Base-by-base conservation (phyloP, 2,888 invertebrate genomes). In the Xestoiulus laeticollis region DNA sequence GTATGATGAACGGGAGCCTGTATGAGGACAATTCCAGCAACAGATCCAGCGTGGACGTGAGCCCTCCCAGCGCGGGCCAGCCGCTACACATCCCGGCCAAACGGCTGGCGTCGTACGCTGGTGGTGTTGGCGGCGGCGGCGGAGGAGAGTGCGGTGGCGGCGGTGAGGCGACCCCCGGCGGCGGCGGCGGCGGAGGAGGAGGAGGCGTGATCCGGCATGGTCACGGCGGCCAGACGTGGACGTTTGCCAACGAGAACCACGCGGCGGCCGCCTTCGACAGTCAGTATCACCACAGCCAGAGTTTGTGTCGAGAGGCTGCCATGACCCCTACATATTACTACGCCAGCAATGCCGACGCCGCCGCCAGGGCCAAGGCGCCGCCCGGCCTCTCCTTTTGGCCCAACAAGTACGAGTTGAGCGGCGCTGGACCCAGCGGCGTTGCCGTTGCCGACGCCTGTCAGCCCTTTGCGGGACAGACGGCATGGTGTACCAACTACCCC, bases 1-100 rank as follows among this genome's bases (percentile, higher is more conserved):
- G 89, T 88, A 90, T 89, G 88, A 90, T 90, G 90, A 90, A 90
- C 90, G 90, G 90, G 85, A 88, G 89, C 88, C 87, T 90, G 86
- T 90, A 90, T 89, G 89, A 89, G 87, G 90, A 90, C 88, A 89
- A 88, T 85, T 89, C 90, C 78, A 90, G 89, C 89, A 89, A 88
- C 89, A 88, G 89, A 88, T 88, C 89, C 85, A 88, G 89, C 85
- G 88, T 89, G 86, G 89, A 90, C 87, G 88, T 89, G 48, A 88
- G 88, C 30, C 89, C 89, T 82, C 88, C 89, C 16, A 89, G 88
- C 68, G 53, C 86, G 19, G 88, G 89, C 89, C 88, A 96, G 96
- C 95, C 96, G 89, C 94, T 97, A 89, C 97, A 97, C 93, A 97
- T 97, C 93, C 97, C 97, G 90, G 97, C 97, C 91, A 97, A 97